Base-by-base conservation (phyloP, 2,797 vertebrate species). In the Microctenopoma steveboyesi region DNA sequence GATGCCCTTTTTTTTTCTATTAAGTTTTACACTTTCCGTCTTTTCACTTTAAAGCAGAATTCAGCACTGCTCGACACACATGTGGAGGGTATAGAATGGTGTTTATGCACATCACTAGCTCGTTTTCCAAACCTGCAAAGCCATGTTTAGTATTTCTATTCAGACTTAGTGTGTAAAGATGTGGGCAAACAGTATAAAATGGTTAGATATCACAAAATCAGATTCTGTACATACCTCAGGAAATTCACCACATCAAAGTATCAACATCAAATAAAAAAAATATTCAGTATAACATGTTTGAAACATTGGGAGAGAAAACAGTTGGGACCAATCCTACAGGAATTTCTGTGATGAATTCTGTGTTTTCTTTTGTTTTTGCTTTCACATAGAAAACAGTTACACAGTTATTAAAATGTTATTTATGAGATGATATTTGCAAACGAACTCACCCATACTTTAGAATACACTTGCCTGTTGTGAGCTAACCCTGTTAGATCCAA, bases 151-250 rank as follows among this genome's bases (percentile, higher is more conserved):
- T 45, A 55, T 46, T 13, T 53, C 22, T 64, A 5, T 60, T 76
- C 0, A 53, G 1, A 49, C 37, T 33, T 18, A 13, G 50, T 68
- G n/a, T 25, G 33, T 53, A 9, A 37, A 30, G 40, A 51, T 70
- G 51, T 16, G 7, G 13, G 65, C 68, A 69, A 70, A 69, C 40
- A 62, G 11, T 42, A 66, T 58, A 65, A 68, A 70, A 70, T 37
- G 60, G 9, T 39, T 69, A 61, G 16, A 64, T 67, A 67, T 61
- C 49, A 69, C 53, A 78, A 81, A 71, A 72, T 33, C 30, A 5
- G 30, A 33, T 33, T 33, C 5, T 33, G 70, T 40, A 56, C 64
- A 74, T 70, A 86, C 87, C 90, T 92, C 90, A 89, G 90, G 90
- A 88, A 84, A 81, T 60, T 10, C 76, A 78, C 76, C 54, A 62